Conservation (phyloP, 2,888 invertebrate genomes). For the Saturnia pavonia region DNA sequence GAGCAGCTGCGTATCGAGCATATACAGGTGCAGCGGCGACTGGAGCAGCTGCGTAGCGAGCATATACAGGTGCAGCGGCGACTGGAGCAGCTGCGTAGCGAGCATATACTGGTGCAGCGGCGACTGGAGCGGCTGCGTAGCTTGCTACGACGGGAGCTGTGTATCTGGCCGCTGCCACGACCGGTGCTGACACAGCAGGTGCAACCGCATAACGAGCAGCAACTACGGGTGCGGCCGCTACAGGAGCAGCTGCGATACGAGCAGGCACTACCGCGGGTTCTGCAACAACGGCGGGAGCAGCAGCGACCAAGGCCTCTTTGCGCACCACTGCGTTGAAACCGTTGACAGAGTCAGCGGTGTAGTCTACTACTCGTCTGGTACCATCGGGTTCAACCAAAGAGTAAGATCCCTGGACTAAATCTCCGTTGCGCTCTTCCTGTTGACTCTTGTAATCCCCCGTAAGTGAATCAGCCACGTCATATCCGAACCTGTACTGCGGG, state of each 20-base stretch:
- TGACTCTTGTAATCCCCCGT: constrained; percentile 77
- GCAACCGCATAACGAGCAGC: constrained; percentile 45
- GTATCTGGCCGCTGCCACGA: constrained; percentile 30
- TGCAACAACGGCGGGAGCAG: constrained; percentile 52
- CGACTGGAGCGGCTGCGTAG: constrained; percentile 29
- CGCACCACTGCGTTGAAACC: constrained; percentile 77
- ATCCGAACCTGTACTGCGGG: constrained; percentile 74
- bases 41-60: constrained; percentile 26
- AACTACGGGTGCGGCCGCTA: constrained; percentile 41
- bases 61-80: constrained; percentile 20
- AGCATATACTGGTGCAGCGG: constrained; percentile 27
- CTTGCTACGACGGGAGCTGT: constrained; percentile 34
- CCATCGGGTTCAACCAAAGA: constrained; percentile 74
- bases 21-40: constrained; percentile 31
- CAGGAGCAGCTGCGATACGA: constrained; percentile 33
- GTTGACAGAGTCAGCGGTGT: constrained; percentile 62
- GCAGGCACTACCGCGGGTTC: constrained; percentile 34
- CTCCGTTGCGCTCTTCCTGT: constrained; percentile 69
- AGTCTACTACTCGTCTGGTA: constrained; percentile 70
- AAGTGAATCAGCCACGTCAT: constrained; percentile 72
- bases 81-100: constrained; percentile 29
- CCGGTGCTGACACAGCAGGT: constrained; percentile 34
- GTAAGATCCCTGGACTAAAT: constrained; percentile 71
- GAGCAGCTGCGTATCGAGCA: constrained; percentile 30
- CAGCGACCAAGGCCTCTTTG: constrained; percentile 62